These are phyloP conservation scores for Corapipo altera DNA, from an alignment of 2,113 vertebrate genomes.

Conservation along the genomic window DNA sequence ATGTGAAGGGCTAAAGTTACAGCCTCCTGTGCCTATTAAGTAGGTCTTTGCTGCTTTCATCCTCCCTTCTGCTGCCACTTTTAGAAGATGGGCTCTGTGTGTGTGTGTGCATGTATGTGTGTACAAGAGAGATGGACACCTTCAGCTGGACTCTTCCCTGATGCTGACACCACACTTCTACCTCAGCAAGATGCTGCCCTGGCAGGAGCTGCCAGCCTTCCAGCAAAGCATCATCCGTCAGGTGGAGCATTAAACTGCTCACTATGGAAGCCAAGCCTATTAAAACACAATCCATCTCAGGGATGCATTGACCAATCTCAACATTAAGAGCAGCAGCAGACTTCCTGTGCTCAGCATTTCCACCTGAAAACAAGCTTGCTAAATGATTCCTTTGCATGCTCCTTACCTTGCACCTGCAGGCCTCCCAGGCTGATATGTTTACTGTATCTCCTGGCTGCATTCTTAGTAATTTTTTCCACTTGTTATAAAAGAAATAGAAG, in stretches of 20 bases:
- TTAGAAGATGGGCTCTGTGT: not conserved
- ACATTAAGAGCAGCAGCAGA: constrained; percentile 24
- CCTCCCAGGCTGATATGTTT: constrained; percentile 37
- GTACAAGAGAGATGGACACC: not conserved
- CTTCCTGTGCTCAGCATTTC: constrained; percentile 58
- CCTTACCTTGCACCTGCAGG: not conserved
- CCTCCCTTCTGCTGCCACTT: not conserved
- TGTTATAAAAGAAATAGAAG: constrained; percentile 58
- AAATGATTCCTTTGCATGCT: constrained; percentile 4
- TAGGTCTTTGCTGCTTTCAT: not conserved
- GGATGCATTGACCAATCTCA: constrained; percentile 22
- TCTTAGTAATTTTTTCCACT: constrained; percentile 42
- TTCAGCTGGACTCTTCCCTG: constrained; percentile 6
- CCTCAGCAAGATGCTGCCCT: constrained; percentile 33
- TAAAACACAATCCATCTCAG: constrained; percentile 61
- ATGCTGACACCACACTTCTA: constrained; percentile 50
- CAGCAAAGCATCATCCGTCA: not conserved
- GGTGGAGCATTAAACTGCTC: constrained; percentile 46
- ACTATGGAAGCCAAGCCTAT: constrained; percentile 39
- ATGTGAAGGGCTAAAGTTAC: not conserved
- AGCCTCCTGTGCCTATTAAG: not conserved
- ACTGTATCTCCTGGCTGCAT: not conserved
- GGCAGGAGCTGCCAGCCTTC: constrained; percentile 44
- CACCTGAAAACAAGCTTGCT: constrained; percentile 43
- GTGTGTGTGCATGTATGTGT: not conserved